Evolutionary conservation across 2,797 vertebrate species (phyloP).

Genomic region (Heterohyrax brucei): DNA sequence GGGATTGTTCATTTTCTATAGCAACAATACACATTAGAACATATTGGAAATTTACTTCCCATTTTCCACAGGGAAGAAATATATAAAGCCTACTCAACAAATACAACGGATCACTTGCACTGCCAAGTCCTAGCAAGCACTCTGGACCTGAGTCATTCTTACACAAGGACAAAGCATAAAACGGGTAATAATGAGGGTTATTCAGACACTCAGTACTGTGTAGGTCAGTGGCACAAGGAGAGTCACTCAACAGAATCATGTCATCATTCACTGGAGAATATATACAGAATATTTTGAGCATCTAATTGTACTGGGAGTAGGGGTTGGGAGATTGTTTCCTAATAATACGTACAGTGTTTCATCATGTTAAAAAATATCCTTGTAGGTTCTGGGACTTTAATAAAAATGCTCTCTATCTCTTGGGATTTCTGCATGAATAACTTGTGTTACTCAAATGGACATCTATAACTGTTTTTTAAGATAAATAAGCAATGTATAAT

Average conservation of each 20-base stretch:
- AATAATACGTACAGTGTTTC: constrained; percentile 1
- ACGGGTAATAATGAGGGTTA: background rate
- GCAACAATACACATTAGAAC: constrained; percentile 39
- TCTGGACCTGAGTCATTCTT: background rate
- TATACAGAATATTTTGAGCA: constrained; percentile 55
- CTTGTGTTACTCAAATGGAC: background rate
- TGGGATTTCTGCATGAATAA: constrained; percentile 51
- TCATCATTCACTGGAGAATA: constrained; percentile 25
- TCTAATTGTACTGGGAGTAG: constrained; percentile 41
- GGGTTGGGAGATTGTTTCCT: background rate
- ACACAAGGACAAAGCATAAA: background rate
- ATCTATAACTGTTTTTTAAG: constrained; percentile 34
- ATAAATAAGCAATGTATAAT: background rate
- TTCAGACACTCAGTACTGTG: background rate
- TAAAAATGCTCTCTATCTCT: background rate
- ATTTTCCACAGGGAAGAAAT: constrained; percentile 40
- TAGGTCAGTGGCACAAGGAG: background rate
- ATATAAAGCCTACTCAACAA: background rate
- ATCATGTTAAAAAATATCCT: background rate
- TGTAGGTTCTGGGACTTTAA: constrained; percentile 14
- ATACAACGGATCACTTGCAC: background rate
- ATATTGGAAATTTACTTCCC: background rate
- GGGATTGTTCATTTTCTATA: background rate
- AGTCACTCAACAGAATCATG: background rate
- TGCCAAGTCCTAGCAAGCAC: constrained; percentile 12